Evolutionary conservation across 1,140 invertebrate genomes (phyloP), one percentile per base, ranked within the genome.

Genomic region (Drosophila sproati): DNA sequence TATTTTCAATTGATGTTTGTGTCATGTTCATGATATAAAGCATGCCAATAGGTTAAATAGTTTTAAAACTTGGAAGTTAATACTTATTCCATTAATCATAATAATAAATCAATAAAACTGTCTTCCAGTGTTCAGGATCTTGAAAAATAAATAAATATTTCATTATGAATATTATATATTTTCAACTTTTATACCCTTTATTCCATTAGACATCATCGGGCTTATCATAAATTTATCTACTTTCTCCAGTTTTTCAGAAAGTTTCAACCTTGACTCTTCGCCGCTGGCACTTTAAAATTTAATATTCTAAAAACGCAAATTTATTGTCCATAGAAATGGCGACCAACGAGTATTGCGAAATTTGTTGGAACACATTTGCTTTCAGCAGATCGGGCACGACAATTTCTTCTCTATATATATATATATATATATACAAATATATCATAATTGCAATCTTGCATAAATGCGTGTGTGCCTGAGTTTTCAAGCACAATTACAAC

Each of bases 391-490:
- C 73, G 63, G 59, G 59, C 63, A 7, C 80, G 56, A 75, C 81
- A 80, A 80, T 71, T 82, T 71, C 78, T 80, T 80, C n/a, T 39
- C 3, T 39, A 4, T 43, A 4, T 43, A 12, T 12, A 12, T 39
- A 4, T 43, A 4, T 43, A 12, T 12, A 12, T 12, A n/a, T n/a
- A n/a, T 43, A 4, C 39, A n/a, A n/a, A n/a, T 77, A 79, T 88
- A 88, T 88, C 83, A 83, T 88, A 88, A 88, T 88, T 88, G 83
- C 80, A 88, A 88, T 88, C 83, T 88, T 80, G 77, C 81, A 85
- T 71, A 85, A 86, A 78, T 85, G 78, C 66, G 81, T 71, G 81
- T 68, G 20, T 59, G 69, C 61, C 64, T 69, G 68, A 67, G 57
- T 79, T 82, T 82, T 78, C 69, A 81, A 73, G 82, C 52, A 78